Base-by-base conservation (phyloP, 2,888 invertebrate species). In the Ophion ellenae region DNA sequence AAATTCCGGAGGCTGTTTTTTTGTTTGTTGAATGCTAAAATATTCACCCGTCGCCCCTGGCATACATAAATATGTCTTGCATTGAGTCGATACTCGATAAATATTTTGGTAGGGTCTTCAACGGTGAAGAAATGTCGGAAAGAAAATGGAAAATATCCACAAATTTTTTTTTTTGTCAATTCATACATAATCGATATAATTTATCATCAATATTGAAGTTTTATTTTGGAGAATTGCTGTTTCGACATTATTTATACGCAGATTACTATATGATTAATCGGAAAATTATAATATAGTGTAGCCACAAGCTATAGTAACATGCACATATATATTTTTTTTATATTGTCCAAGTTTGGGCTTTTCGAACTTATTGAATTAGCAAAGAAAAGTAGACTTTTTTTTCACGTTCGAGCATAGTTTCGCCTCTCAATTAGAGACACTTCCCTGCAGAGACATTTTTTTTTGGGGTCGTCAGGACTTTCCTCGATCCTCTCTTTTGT, bases 391-490 rank as follows among this genome's bases (percentile, higher is more conserved):
- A 3, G 17, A 17, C 61, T 73, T 69, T 45, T 45, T 80, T 80
- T 67, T 63, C 59, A 61, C 32, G 57, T 17, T 36, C n/a, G 10
- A 32, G 20, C 14, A 20, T 24, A 53, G 6, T 73, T 71, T 47
- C 17, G 9, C 28, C 9, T 28, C 36, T 40, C 40, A 5, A 73
- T 10, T 36, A 32, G 7, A 17, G 24, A 11, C 6, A 10, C 63
- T 40, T n/a, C 17, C 24, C 28, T 40, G 40, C 40, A 7, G 40
- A 40, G 40, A 40, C 9, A 17, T 67, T 67, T 57, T 63, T 28
- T 47, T 24, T 75, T 67, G 61, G 79, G 63, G 79, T 36, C 47
- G 70, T 63, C 70, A 79, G 75, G 69, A 75, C 10, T 75, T 69
- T 40, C 32, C 80, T 81, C 24, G 28, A n/a, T 81, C 69, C 9